Conservation (phyloP, 2,113 vertebrate genomes). For the Stomatorhinus ivindoensis region DNA sequence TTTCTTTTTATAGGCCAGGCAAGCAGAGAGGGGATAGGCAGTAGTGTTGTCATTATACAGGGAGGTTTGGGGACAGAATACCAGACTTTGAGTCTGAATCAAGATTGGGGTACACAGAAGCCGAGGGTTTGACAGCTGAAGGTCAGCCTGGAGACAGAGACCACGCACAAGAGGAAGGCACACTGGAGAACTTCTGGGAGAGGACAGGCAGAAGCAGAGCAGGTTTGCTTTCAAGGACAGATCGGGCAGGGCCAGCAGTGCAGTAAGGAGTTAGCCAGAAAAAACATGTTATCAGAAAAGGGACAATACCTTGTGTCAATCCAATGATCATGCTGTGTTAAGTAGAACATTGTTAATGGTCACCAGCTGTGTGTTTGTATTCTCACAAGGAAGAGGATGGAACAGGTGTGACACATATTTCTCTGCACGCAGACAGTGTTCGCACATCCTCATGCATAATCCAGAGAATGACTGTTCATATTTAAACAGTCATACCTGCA, state of each 20-base stretch:
- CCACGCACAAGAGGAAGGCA: too few relatives aligned
- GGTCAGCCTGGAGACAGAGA: not conserved
- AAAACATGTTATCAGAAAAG: not conserved
- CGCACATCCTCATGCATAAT: not conserved
- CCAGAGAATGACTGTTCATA: not conserved
- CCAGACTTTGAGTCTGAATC: not conserved
- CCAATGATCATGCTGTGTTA: not conserved
- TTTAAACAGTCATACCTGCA: not conserved
- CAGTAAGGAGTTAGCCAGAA: not conserved
- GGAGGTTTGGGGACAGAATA: not conserved
- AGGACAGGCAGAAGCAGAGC: not conserved
- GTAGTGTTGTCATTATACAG: not conserved
- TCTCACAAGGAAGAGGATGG: not conserved
- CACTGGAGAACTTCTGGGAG: not conserved
- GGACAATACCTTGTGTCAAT: not conserved
- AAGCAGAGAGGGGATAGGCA: not conserved
- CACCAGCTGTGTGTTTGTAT: not conserved
- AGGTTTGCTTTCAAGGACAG: not conserved
- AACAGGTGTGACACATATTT: not conserved
- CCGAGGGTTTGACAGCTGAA: not conserved
- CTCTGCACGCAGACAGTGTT: not conserved
- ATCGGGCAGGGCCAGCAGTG: not conserved
- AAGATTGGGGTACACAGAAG: not conserved
- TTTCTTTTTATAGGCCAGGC: not conserved
- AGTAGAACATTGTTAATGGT: not conserved